Evolutionary conservation across 2,113 vertebrate species (phyloP).

Genomic region (Okapia johnstoni): DNA sequence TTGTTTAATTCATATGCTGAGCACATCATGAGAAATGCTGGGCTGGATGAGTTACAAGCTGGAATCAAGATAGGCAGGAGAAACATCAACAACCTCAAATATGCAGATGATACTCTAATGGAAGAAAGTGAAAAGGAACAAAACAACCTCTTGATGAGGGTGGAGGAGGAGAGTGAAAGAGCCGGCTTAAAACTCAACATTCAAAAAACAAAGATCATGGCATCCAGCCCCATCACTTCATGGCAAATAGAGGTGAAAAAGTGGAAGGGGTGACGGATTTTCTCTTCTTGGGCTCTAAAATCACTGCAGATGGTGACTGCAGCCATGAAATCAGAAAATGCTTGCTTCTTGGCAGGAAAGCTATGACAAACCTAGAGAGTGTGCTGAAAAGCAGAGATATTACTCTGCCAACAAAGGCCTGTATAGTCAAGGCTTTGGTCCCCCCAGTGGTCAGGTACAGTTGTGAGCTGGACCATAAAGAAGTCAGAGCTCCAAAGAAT

Average conservation of each 20-base stretch:
- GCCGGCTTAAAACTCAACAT: background rate
- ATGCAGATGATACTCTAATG: background rate
- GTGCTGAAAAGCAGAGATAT: background rate
- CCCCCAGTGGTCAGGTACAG: background rate
- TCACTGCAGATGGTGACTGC: background rate
- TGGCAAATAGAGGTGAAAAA: background rate
- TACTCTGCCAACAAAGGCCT: background rate
- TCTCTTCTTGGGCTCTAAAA: background rate
- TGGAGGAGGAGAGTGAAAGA: background rate
- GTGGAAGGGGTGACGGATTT: background rate
- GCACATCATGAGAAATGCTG: background rate
- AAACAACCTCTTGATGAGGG: background rate
- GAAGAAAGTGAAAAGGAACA: background rate
- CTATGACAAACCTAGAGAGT: background rate
- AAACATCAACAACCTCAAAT: background rate
- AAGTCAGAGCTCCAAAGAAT: background rate
- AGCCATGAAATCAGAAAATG: background rate
- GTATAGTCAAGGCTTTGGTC: background rate
- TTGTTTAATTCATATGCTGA: background rate
- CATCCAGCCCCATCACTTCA: background rate
- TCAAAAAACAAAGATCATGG: background rate
- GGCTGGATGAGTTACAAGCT: background rate
- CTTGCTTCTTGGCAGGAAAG: background rate
- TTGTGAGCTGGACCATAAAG: background rate
- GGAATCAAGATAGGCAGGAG: background rate